phyloP scores from a whole-genome alignment of 2,888 invertebrate genomes.

The Dichetophora obliterata region DNA sequence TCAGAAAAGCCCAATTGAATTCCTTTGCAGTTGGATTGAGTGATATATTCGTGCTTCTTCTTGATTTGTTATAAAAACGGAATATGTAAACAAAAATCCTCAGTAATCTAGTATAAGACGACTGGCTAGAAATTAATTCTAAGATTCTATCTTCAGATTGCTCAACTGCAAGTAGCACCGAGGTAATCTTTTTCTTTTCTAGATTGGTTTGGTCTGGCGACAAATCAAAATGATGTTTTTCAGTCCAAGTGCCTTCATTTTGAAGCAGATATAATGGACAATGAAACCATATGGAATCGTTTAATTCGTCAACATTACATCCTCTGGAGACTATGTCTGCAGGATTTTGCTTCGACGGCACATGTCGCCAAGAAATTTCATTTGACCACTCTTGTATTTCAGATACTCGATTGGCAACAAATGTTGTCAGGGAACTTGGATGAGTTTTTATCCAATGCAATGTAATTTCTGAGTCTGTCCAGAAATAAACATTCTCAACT shows the following conservation, averaged over 20 bases:
- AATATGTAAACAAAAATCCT: no score
- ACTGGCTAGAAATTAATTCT: no score
- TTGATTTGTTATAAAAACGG: no score
- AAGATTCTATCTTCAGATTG: no score
- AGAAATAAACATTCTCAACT: conserved; percentile 31
- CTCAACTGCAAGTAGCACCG: not conserved
- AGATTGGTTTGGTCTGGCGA: not conserved
- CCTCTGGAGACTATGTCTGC: not conserved
- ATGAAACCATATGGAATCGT: not conserved
- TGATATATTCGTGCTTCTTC: no score
- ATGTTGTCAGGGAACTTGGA: no score
- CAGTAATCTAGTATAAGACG: no score
- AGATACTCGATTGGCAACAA: not conserved
- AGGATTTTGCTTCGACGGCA: no score
- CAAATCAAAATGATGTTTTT: not conserved
- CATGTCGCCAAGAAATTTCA: conserved; percentile 1
- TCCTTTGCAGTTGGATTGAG: not conserved
- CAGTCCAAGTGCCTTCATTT: no score
- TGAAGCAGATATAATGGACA: no score
- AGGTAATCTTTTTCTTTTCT: not conserved
- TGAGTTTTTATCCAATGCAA: no score
- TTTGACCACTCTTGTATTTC: conserved; percentile 13
- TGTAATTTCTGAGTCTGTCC: conserved; percentile 6
- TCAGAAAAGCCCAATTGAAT: not conserved
- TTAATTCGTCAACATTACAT: not conserved